Evolutionary conservation across 2,797 vertebrate genomes (phyloP), one percentile per base, ranked within the genome.

Genomic region (Halcyon smyrnensis): DNA sequence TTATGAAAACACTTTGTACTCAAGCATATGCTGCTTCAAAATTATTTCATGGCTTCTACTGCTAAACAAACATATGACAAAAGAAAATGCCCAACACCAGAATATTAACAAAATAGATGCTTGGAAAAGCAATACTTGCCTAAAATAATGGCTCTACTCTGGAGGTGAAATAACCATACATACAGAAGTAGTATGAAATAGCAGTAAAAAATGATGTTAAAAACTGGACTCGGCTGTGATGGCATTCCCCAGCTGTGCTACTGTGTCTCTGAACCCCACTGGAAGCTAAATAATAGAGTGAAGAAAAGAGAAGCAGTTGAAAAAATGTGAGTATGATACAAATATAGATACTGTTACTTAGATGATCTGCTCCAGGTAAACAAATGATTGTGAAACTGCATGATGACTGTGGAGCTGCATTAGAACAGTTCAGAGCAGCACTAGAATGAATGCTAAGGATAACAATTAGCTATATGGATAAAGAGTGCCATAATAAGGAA

Each of bases 1-100:
- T 90, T 91, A 92, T 53, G 91, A 79, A 97, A 94, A 94, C 93
- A 87, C 89, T 63, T 39, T 85, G 87, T 93, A 77, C 89, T 94
- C 86, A 91, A 84, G 80, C 90, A 94, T 90, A 85, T 64, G 84
- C 53, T 89, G 84, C 53, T 65, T 94, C 77, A 83, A 93, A 95
- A 93, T 90, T 81, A 93, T 94, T 94, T 83, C 74, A 69, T 63
- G 54, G 34, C 71, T 93, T 82, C 67, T 77, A 34, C 53, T 74
- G 45, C 84, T 92, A 73, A 71, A 88, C 32, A 84, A 94, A 80
- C 75, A 62, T 11, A 81, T 56, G 82, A 92, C 56, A 84, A 81
- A 84, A 84, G 73, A 88, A 92, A 94, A 81, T 34, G 69, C 15
- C 63, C 65, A 60, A 3, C 54, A 84, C 21, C 21, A 86, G 50